Conservation (phyloP, 53 echinoderm and acorn worm genomes). For the Arbacia lixula region DNA sequence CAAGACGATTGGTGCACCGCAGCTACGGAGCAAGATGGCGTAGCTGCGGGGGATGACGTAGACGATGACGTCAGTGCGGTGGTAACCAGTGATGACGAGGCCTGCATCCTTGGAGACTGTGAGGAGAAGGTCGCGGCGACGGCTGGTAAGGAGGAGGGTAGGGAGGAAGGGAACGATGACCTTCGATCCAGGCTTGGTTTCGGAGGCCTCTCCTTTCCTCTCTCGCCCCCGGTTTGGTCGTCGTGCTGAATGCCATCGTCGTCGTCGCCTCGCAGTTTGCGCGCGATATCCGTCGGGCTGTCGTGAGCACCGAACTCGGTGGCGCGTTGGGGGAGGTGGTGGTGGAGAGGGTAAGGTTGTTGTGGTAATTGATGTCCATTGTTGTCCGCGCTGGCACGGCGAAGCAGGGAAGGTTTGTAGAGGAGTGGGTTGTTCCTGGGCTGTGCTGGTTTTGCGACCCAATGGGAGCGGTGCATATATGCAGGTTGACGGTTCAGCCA, state of each 20-base stretch:
- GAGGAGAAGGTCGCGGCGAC: constrained; percentile 25
- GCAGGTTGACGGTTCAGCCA: constrained; percentile 77
- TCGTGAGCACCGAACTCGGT: constrained; percentile 40
- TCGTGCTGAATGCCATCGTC: constrained; percentile 38
- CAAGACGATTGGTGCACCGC: constrained; percentile 34
- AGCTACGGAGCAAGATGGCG: constrained; percentile 54
- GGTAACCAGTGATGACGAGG: constrained; percentile 62
- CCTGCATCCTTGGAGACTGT: constrained; percentile 49
- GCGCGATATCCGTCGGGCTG: not conserved
- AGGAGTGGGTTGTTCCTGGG: constrained; percentile 43
- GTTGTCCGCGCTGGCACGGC: constrained; percentile 68
- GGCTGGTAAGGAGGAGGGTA: constrained; percentile 46
- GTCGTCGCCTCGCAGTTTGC: constrained; percentile 30
- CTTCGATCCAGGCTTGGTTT: constrained; percentile 70
- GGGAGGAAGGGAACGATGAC: constrained; percentile 72
- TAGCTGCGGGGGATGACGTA: constrained; percentile 49
- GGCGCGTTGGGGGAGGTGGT: constrained; percentile 37
- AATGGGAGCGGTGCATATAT: constrained; percentile 93
- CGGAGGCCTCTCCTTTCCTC: constrained; percentile 49
- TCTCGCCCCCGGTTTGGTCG: constrained; percentile 1
- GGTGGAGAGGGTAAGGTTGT: too few relatives aligned
- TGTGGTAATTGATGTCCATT: too few relatives aligned
- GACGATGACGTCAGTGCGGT: constrained; percentile 53
- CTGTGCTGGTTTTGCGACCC: constrained; percentile 85
- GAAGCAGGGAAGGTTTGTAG: constrained; percentile 46